Evolutionary conservation across 2,797 vertebrate species (phyloP).

Genomic region (Cyclura pinguis): DNA sequence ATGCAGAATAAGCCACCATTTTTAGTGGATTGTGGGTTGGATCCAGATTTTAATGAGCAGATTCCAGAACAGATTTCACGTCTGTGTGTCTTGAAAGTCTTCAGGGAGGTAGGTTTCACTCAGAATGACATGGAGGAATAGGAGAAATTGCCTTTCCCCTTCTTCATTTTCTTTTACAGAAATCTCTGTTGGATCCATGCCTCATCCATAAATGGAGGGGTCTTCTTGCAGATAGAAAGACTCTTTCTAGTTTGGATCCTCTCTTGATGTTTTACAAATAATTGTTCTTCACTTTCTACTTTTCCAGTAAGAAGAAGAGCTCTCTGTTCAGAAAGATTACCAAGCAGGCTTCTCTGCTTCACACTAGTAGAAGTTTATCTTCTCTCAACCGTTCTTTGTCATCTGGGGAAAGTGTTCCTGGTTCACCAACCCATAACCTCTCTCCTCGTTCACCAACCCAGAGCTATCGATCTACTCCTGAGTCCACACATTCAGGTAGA

Average conservation of each 20-base stretch:
- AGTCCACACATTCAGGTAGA: constrained; percentile 91
- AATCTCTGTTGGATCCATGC: neutral
- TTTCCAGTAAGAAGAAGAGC: constrained; percentile 89
- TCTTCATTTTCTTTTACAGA: neutral
- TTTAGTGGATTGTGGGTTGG: constrained; percentile 6
- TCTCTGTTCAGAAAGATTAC: constrained; percentile 96
- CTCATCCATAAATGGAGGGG: neutral
- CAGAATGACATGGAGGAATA: neutral
- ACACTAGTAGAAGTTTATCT: constrained; percentile 95
- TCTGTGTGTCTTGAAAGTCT: neutral
- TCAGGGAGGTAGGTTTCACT: neutral
- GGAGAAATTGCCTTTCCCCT: neutral
- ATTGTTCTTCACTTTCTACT: constrained; percentile 41
- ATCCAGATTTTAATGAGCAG: neutral
- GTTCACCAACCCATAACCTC: constrained; percentile 94
- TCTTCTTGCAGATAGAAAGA: neutral
- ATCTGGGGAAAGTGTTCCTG: constrained; percentile 94
- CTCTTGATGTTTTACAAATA: constrained; percentile 29
- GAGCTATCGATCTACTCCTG: constrained; percentile 89
- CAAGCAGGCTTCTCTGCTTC: constrained; percentile 92
- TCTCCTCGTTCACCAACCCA: constrained; percentile 95
- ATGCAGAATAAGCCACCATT: neutral
- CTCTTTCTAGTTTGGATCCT: neutral
- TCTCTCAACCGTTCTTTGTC: constrained; percentile 96
- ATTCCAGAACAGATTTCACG: neutral